phyloP scores from a whole-genome alignment of 2,888 invertebrate species.

The Parnassius smintheus region DNA sequence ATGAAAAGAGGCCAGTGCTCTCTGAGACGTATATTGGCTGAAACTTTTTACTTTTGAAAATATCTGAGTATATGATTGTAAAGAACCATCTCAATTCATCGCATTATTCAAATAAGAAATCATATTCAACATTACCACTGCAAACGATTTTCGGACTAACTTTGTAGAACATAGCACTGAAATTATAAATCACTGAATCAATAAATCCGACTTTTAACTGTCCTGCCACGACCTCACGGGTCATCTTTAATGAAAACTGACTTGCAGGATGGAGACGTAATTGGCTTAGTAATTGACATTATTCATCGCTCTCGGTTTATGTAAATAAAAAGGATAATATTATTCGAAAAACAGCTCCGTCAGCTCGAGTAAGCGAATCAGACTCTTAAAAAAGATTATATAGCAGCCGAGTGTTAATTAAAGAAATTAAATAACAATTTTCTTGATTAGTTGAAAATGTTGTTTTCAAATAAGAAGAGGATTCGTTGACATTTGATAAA shows the following conservation, averaged over 20 bases:
- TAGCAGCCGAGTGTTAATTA: background rate
- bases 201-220: background rate
- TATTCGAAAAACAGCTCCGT: background rate
- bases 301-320: conserved; percentile 10
- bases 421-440: conserved; percentile 1
- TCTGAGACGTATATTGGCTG: too few species aligned
- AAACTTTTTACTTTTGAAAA: too few species aligned
- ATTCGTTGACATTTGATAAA: too few species aligned
- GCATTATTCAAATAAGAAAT: too few species aligned
- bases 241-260: conserved; percentile 21
- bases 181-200: conserved; percentile 2
- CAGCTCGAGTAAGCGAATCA: background rate
- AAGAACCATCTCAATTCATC: too few species aligned
- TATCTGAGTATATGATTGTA: too few species aligned
- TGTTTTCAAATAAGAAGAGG: background rate
- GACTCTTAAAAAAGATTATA: conserved; percentile 8
- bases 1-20: too few species aligned
- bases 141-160: too few species aligned
- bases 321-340: conserved; percentile 7
- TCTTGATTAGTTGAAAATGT: background rate
- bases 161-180: too few species aligned
- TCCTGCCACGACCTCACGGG: background rate
- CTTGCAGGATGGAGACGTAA: conserved; percentile 16
- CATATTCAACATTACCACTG: too few species aligned
- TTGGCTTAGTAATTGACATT: conserved; percentile 19